Evolutionary conservation across 1,140 invertebrate genomes (phyloP).

Genomic region (Drosophila pruinosa): DNA sequence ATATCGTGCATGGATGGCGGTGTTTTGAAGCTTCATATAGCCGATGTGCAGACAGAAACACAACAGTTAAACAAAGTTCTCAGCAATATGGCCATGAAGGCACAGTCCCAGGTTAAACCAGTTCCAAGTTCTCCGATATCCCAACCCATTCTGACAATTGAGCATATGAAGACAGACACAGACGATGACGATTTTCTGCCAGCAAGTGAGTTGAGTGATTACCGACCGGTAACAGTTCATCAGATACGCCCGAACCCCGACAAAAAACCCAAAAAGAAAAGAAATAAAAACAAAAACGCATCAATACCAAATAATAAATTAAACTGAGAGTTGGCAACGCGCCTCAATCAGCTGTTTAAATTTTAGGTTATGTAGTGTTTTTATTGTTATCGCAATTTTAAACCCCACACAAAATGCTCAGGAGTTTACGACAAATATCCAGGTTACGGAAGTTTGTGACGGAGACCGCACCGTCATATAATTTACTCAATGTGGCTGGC

Average conservation of each 20-base stretch:
- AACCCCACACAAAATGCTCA: constrained; percentile 55
- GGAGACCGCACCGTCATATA: neutral
- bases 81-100: constrained; percentile 42
- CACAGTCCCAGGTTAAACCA: neutral
- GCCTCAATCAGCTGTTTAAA: constrained; percentile 1
- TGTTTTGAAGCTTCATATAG: constrained; percentile 6
- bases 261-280: constrained; percentile 68
- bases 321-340: constrained; percentile 55
- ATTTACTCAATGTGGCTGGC: constrained; percentile 2
- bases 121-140: neutral
- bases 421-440: constrained; percentile 47
- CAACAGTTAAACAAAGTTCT: constrained; percentile 43
- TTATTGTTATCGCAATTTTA: constrained; percentile 65
- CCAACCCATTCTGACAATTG: neutral
- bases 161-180: constrained; percentile 38
- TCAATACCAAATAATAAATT: constrained; percentile 19
- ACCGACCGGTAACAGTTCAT: constrained; percentile 57
- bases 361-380: constrained; percentile 58
- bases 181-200: constrained; percentile 59
- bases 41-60: constrained; percentile 43
- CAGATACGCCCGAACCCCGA: constrained; percentile 58
- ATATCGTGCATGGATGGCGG: constrained; percentile 38
- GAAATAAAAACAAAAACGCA: constrained; percentile 55
- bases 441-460: constrained; percentile 17
- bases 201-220: constrained; percentile 17